These are phyloP conservation scores for Lagria hirta DNA, from an alignment of 2,888 invertebrate genomes.

Conservation along the genomic window DNA sequence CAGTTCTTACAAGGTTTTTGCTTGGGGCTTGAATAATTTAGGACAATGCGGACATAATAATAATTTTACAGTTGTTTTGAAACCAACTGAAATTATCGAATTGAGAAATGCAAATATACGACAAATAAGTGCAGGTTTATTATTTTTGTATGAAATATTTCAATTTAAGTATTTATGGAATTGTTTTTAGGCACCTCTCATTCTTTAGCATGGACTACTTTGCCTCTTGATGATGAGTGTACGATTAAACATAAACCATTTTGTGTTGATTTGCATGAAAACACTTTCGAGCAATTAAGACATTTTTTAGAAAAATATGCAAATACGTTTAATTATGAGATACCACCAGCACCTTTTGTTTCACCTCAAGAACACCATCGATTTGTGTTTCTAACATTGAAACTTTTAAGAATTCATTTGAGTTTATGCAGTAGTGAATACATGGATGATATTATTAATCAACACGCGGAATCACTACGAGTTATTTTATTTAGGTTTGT, in stretches of 20 bases:
- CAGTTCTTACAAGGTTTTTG: conserved; percentile 58
- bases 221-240: conserved; percentile 56
- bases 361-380: conserved; percentile 56
- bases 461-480: conserved; percentile 58
- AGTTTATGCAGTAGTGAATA: conserved; percentile 60
- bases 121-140: conserved; percentile 65
- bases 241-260: conserved; percentile 62
- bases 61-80: conserved; percentile 59
- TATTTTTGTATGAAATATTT: background rate
- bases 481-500: conserved; percentile 59
- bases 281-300: conserved; percentile 59
- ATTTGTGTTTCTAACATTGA: conserved; percentile 61
- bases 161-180: background rate
- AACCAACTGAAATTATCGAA: conserved; percentile 60
- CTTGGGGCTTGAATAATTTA: conserved; percentile 67
- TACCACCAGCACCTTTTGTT: conserved; percentile 56
- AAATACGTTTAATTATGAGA: conserved; percentile 52
- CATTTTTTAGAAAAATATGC: conserved; percentile 62
- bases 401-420: conserved; percentile 61
- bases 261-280: conserved; percentile 64
- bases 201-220: conserved; percentile 63
- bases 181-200: conserved; percentile 57
- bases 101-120: conserved; percentile 58
- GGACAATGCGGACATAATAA: conserved; percentile 68
- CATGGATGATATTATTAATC: conserved; percentile 55